Evolutionary conservation across 92 coral and sea anemone genomes (phyloP).

Genomic region (Parazoanthus swiftii): DNA sequence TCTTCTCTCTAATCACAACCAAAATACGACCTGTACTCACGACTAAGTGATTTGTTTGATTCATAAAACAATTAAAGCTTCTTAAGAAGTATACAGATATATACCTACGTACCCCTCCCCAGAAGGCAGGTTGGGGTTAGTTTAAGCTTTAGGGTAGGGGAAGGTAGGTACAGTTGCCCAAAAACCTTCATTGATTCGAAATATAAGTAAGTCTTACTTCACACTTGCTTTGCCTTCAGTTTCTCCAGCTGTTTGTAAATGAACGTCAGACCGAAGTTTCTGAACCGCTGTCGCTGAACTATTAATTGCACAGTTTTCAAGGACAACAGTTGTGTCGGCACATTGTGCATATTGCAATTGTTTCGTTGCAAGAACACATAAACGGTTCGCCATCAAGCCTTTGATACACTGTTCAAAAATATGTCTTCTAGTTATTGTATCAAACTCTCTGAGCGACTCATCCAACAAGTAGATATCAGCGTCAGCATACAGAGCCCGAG

Average conservation of each 20-base stretch:
- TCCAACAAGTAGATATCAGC: conserved; percentile 39
- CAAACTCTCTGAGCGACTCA: conserved; percentile 30
- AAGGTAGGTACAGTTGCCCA: no score
- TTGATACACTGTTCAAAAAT: conserved; percentile 20
- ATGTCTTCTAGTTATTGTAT: background rate
- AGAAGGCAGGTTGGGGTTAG: no score
- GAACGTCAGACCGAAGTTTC: background rate
- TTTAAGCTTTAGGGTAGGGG: no score
- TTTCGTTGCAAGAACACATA: conserved; percentile 19
- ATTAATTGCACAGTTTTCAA: conserved; percentile 2
- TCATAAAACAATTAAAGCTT: no score
- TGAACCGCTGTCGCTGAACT: background rate
- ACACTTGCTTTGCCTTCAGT: background rate
- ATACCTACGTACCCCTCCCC: no score
- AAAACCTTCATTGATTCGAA: no score
- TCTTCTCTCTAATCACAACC: no score
- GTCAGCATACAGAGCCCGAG: conserved; percentile 27
- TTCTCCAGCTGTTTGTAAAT: background rate
- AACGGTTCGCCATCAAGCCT: conserved; percentile 22
- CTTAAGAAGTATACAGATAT: no score
- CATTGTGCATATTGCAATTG: background rate
- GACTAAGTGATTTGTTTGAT: no score
- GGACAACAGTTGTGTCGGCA: conserved; percentile 18
- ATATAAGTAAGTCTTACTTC: background rate
- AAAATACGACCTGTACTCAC: no score